A percentile compares a stretch with the other conserved stretches of the same genome.
These are phyloP conservation scores for Patella pellucida DNA, from an alignment of 2,888 invertebrate species.

Conservation along the genomic window DNA sequence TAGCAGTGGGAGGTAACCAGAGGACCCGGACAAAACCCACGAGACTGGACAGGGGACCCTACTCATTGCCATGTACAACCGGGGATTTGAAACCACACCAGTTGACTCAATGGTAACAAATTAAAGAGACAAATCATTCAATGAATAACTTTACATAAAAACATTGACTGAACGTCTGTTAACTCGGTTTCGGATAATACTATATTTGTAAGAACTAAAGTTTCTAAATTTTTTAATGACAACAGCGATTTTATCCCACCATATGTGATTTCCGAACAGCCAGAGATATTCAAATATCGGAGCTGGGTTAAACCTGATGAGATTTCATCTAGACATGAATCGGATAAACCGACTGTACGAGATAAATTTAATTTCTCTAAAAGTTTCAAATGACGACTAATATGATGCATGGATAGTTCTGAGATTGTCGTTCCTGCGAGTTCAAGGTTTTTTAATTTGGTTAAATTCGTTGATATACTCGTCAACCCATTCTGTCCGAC, in stretches of 20 bases:
- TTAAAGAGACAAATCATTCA: too few relatives aligned
- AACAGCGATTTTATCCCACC: constrained; percentile 22
- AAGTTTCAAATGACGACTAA: constrained; percentile 40
- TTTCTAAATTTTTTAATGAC: too few relatives aligned
- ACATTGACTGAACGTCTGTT: too few relatives aligned
- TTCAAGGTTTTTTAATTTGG: constrained; percentile 39
- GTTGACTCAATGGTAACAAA: too few relatives aligned
- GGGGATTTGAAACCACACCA: too few relatives aligned
- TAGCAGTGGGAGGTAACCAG: too few relatives aligned
- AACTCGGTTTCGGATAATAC: too few relatives aligned
- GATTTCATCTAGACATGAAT: constrained; percentile 40
- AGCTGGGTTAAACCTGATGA: constrained; percentile 40
- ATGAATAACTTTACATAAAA: too few relatives aligned
- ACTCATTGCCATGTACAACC: too few relatives aligned
- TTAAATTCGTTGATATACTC: constrained; percentile 40
- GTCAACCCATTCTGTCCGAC: constrained; percentile 41
- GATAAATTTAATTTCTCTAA: constrained; percentile 43
- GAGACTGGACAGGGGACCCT: too few relatives aligned
- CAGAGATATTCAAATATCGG: constrained; percentile 39
- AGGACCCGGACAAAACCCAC: too few relatives aligned
- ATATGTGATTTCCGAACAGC: constrained; percentile 31
- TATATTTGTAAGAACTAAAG: too few relatives aligned
- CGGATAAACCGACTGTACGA: constrained; percentile 36
- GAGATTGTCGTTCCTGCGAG: constrained; percentile 36
- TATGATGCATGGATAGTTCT: constrained; percentile 54